Percentiles rank a stretch among this genome's conserved stretches.
Evolutionary conservation across 2,113 vertebrate species (phyloP).

Genomic region (Egretta garzetta): DNA sequence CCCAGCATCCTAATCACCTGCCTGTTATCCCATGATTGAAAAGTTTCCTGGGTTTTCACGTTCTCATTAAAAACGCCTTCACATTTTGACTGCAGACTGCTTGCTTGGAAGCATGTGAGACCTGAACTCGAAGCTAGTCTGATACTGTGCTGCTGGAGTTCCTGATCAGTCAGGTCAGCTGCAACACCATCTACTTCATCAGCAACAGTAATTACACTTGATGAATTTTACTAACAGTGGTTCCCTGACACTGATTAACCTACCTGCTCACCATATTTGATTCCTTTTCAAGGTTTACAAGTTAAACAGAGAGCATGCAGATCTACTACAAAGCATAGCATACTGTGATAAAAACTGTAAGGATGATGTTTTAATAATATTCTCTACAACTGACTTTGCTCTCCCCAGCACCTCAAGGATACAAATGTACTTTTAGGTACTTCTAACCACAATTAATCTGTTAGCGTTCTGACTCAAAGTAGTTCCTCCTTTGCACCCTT

Average conservation of each 20-base stretch:
- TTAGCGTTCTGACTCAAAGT: neutral
- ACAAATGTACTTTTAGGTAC: neutral
- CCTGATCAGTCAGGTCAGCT: neutral
- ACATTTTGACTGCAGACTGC: neutral
- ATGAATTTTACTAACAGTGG: neutral
- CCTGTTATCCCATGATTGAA: neutral
- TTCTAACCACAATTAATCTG: neutral
- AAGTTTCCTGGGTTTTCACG: neutral
- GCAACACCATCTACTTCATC: neutral
- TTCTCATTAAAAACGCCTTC: neutral
- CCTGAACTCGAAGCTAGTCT: neutral
- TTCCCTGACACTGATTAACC: constrained; percentile 30
- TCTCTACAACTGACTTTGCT: neutral
- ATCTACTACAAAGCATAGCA: accelerated
- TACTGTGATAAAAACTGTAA: neutral
- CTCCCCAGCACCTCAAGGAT: neutral
- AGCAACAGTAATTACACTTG: constrained; percentile 6
- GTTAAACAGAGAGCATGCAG: neutral
- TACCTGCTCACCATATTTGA: neutral
- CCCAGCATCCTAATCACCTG: neutral
- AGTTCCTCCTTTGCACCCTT: neutral
- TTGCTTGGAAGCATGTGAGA: neutral
- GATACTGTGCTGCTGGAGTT: neutral
- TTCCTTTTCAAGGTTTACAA: neutral
- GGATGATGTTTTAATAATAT: neutral